Percentiles rank a stretch among this genome's conserved stretches.
Evolutionary conservation across 2,888 invertebrate species (phyloP).

Genomic region (Trissoscelio sp.): DNA sequence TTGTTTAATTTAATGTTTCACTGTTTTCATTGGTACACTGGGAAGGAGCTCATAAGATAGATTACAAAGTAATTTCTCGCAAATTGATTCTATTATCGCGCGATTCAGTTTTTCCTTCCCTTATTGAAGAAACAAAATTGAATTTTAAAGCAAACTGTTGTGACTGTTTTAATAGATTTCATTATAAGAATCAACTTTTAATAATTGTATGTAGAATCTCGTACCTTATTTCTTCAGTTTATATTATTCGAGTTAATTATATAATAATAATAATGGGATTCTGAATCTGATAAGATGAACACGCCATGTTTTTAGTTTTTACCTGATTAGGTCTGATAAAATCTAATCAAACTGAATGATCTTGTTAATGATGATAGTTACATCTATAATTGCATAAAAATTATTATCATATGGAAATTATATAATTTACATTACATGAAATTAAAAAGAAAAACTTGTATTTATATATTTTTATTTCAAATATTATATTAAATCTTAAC

Average conservation of each 20-base stretch:
- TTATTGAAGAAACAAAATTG: background rate
- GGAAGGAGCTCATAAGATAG: background rate
- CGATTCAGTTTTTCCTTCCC: background rate
- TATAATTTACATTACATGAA: too few species aligned
- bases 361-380: background rate
- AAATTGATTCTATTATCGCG: background rate
- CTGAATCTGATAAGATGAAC: background rate
- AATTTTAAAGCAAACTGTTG: too few species aligned
- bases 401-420: too few species aligned
- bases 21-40: background rate
- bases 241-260: background rate
- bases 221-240: background rate
- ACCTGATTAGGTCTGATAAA: background rate
- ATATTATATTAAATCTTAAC: too few species aligned
- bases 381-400: too few species aligned
- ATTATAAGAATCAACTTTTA: background rate
- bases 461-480: too few species aligned
- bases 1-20: background rate
- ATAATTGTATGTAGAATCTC: background rate
- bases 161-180: background rate
- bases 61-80: conserved; percentile 10
- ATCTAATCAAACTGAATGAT: background rate
- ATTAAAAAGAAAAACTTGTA: too few species aligned
- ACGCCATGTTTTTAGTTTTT: background rate
- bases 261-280: background rate